Base-by-base conservation (phyloP, 2,888 invertebrate genomes). In the Acanthoscelides obtectus region DNA sequence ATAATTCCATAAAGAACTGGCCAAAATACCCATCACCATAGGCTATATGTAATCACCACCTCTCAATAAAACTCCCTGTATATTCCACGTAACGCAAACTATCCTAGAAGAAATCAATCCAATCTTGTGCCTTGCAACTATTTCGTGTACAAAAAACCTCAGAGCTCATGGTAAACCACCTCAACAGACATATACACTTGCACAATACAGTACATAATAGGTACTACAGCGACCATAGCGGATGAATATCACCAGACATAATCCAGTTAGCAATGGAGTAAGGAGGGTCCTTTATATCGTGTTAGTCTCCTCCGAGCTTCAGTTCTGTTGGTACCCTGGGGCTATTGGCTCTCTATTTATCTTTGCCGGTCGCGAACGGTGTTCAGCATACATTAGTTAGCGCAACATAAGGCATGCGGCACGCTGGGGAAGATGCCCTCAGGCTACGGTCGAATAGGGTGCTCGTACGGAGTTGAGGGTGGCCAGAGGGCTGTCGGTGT, bases 291-390 rank as follows among this genome's bases (percentile, higher is more conserved):
- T 83, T 83, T 83, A 83, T 84, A 83, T 84, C 84, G 83, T 82
- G 83, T 83, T 84, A 84, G 82, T 81, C 83, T 82, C 82, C 83
- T 82, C 82, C 45, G 12, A 45, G 45, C 45, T 45, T 45, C 45
- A 12, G 45, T 6, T 45, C 45, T 45, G 45, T 6, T 45, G 45
- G 45, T 45, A 45, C 81, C 83, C 84, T 74, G 78, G 73, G 84
- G 84, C 83, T 80, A 82, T 81, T 81, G 81, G 82, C 79, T 81
- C 81, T 83, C 83, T 85, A 85, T 85, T 85, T 85, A 84, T 85
- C 85, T 85, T 84, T 79, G 80, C 83, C 82, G 82, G 83, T 81
- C 82, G 80, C 71, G 75, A 77, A 78, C 78, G 77, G 78, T 79
- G 80, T 81, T 80, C 80, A 79, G 81, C 81, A 83, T 83, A 81